These are phyloP conservation scores for Hyperoplus lanceolatus DNA, from an alignment of 2,797 vertebrate genomes.

Conservation along the genomic window DNA sequence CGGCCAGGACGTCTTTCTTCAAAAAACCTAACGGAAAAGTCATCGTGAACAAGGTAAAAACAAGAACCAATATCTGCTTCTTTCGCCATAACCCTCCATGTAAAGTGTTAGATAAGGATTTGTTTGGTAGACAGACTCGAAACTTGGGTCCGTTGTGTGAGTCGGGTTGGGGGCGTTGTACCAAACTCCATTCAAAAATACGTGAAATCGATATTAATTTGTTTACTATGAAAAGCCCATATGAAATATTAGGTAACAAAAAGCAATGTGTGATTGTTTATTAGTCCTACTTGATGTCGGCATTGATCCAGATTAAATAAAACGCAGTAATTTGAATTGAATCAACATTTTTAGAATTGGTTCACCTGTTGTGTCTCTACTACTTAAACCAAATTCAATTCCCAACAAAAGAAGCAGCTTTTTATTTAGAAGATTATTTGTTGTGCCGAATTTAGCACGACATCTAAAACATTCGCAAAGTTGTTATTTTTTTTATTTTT, in stretches of 20 bases:
- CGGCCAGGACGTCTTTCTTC: slow-evolving; percentile 97
- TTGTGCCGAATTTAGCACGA: background rate
- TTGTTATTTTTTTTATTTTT: background rate
- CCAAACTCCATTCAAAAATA: background rate
- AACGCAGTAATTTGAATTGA: background rate
- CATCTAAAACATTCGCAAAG: background rate
- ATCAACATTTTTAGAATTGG: background rate
- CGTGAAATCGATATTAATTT: background rate
- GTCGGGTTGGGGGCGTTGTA: background rate
- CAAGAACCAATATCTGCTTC: fast-evolving
- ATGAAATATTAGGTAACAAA: fast-evolving
- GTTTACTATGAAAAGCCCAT: fast-evolving
- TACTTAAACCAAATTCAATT: background rate
- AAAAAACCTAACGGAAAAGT: slow-evolving; percentile 89
- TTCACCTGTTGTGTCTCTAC: slow-evolving; percentile 59
- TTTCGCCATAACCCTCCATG: background rate
- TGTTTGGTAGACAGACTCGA: background rate
- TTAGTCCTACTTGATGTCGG: background rate
- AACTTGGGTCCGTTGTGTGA: background rate
- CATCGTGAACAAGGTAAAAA: slow-evolving; percentile 80
- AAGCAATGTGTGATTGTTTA: fast-evolving
- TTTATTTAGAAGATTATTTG: fast-evolving
- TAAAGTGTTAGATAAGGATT: background rate
- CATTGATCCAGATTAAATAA: background rate
- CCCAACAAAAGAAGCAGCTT: background rate